Base-by-base conservation (phyloP, 2,113 vertebrate species). In the Neogobius melanostomus region DNA sequence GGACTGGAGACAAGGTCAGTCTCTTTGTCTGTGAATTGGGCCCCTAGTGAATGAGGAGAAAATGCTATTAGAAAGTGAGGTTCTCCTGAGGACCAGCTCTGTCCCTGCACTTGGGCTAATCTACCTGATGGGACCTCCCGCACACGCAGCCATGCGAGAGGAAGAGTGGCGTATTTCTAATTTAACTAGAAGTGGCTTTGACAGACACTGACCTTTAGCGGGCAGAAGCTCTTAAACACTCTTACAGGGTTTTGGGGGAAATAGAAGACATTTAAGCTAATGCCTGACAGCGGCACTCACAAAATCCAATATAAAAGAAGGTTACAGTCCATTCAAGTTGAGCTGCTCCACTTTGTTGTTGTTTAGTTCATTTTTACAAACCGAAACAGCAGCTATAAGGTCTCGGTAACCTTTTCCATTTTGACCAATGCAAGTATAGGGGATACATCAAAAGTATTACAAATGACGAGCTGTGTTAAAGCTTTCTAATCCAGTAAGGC, bases 161-260 rank as follows among this genome's bases (percentile, higher is more conserved):
- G 69, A 71, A 75, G 75, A 84, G 64, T 75, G 81, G 79, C 64
- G 12, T 76, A 71, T 84, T 85, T 83, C 82, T 82, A 84, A 91
- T 90, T 87, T 79, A 88, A 82, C 79, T 71, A 81, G 81, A 81
- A 84, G 28, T 77, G 72, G 81, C 88, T 89, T 74, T 88, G 85
- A 88, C 72, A 86, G 79, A 73, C 67, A 64, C 66, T 81, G 81
- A 87, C 88, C 87, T 89, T 80, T 86, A 71, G 71, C 46, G 65
- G 84, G 83, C 79, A 84, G 74, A 77, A 83, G 87, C 82, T 82
- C 68, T 84, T 76, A 71, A 80, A 81, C 75, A 64, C 81, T 71
- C 77, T 87, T 83, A 73, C 74, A 79, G 54, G 63, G 65, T 83
- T 85, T 80, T 56, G 69, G 74, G 64, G 75, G 72, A 84, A 81